Evolutionary conservation across 2,888 invertebrate genomes (phyloP).

Genomic region (Cryptocheilus praepositus): DNA sequence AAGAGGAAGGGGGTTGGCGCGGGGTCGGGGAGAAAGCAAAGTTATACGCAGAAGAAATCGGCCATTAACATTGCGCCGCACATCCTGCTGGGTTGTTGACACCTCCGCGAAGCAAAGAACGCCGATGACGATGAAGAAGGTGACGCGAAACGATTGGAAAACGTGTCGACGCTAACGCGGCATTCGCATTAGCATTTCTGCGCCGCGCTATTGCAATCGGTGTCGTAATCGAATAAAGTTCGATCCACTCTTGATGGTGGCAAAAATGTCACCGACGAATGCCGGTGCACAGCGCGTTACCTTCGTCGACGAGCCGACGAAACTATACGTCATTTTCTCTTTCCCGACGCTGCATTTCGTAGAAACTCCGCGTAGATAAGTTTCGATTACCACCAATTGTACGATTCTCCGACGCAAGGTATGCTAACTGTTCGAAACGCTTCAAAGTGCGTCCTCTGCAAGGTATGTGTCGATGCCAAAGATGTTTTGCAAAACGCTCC

Average conservation of each 20-base stretch:
- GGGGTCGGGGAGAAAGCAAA: constrained; percentile 32
- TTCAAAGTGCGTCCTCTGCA: too few species aligned
- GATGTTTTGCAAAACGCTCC: too few species aligned
- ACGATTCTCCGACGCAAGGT: too few species aligned
- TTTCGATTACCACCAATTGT: too few species aligned
- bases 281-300: not conserved
- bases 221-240: constrained; percentile 47
- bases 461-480: too few species aligned
- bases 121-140: constrained; percentile 35
- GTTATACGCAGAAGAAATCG: constrained; percentile 20
- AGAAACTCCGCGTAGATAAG: too few species aligned
- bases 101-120: constrained; percentile 20
- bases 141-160: constrained; percentile 45
- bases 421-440: too few species aligned
- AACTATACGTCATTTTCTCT: too few species aligned
- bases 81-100: constrained; percentile 47
- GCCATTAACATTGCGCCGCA: constrained; percentile 8
- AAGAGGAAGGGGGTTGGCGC: not conserved
- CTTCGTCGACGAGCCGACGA: not conserved
- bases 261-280: not conserved
- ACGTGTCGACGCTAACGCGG: constrained; percentile 40
- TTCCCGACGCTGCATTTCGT: too few species aligned
- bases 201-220: constrained; percentile 31
- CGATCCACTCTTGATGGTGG: constrained; percentile 21
- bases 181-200: constrained; percentile 48